A percentile compares a stretch with the other conserved stretches of the same genome.
Evolutionary conservation across 2,797 vertebrate genomes (phyloP).

Genomic region (Hoplostethus mediterraneus): DNA sequence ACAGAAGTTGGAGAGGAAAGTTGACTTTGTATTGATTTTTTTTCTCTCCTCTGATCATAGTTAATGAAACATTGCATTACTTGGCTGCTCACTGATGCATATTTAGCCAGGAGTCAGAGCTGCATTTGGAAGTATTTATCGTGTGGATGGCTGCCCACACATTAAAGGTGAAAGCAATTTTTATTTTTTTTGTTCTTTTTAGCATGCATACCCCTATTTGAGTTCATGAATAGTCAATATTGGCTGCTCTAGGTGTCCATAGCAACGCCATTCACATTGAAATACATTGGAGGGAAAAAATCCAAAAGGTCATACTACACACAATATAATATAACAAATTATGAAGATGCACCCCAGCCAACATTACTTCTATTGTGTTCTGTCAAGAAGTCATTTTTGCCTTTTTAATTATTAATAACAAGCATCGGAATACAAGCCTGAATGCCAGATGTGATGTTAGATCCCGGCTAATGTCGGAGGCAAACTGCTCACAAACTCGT

Average conservation of each 20-base stretch:
- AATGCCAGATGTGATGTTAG: background rate
- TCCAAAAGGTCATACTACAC: background rate
- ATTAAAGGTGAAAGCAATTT: constrained; percentile 34
- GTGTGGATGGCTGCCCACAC: constrained; percentile 23
- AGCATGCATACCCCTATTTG: constrained; percentile 13
- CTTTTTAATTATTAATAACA: constrained; percentile 3
- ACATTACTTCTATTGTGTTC: background rate
- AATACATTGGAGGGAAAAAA: constrained; percentile 3
- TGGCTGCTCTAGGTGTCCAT: background rate
- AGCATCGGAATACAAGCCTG: background rate
- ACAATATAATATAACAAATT: background rate
- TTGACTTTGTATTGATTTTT: constrained; percentile 49
- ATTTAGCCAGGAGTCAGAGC: constrained; percentile 48
- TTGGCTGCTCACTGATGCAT: constrained; percentile 43
- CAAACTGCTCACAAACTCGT: constrained; percentile 57
- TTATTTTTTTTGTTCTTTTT: constrained; percentile 38
- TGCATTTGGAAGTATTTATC: constrained; percentile 40
- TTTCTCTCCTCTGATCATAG: constrained; percentile 46
- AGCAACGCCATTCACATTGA: background rate
- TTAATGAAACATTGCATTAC: constrained; percentile 61
- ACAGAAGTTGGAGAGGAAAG: constrained; percentile 49
- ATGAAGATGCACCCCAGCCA: background rate
- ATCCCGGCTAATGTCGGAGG: constrained; percentile 13
- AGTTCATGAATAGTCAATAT: constrained; percentile 13
- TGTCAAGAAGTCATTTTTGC: constrained; percentile 6